Evolutionary conservation across 2,888 invertebrate species (phyloP).

Genomic region (Desoria tigrina): DNA sequence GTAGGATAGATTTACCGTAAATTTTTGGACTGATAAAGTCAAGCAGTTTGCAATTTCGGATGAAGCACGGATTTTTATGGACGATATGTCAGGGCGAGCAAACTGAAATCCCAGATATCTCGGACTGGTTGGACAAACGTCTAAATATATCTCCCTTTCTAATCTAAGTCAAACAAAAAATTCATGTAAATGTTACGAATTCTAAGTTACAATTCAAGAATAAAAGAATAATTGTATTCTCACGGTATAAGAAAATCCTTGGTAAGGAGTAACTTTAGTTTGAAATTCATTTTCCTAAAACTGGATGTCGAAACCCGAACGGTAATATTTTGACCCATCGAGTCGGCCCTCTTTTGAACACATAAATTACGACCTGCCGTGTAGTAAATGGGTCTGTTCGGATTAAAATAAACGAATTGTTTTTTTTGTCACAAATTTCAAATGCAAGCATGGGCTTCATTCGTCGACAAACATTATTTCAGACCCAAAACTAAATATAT

Average conservation of each 20-base stretch:
- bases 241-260: conserved; percentile 63
- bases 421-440: too few species aligned
- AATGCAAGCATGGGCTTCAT: too few species aligned
- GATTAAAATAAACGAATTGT: conserved; percentile 1
- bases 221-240: conserved; percentile 8
- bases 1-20: conserved; percentile 24
- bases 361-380: conserved; percentile 40
- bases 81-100: conserved; percentile 57
- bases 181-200: conserved; percentile 5
- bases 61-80: conserved; percentile 66
- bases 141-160: conserved; percentile 51
- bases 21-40: conserved; percentile 73
- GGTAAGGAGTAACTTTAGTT: conserved; percentile 64
- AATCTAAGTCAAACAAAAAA: conserved; percentile 40
- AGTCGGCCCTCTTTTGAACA: conserved; percentile 18
- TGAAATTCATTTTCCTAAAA: conserved; percentile 61
- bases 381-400: conserved; percentile 28
- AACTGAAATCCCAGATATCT: conserved; percentile 66
- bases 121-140: conserved; percentile 63
- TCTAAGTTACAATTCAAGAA: background rate
- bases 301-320: conserved; percentile 71
- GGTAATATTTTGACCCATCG: conserved; percentile 60
- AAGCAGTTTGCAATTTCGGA: conserved; percentile 69
- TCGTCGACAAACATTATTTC: too few species aligned
- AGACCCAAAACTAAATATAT: too few species aligned